Conservation (phyloP, 92 coral and sea anemone species). For the Phenganax subtilis region DNA sequence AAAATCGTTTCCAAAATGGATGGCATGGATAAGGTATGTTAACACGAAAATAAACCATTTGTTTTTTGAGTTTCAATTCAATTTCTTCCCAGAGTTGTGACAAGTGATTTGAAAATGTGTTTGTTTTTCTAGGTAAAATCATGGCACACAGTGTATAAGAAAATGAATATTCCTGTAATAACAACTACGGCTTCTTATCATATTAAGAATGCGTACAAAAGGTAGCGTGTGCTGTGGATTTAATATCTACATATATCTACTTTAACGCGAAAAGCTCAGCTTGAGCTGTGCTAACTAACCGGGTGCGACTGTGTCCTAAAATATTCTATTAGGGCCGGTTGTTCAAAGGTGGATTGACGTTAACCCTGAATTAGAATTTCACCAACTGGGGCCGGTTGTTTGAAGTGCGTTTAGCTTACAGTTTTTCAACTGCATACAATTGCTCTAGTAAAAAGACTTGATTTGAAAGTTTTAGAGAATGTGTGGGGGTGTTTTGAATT, state of each 20-base stretch:
- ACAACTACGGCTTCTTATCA: conserved; percentile 97
- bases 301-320: too few relatives aligned
- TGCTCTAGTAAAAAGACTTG: too few relatives aligned
- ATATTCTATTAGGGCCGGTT: too few relatives aligned
- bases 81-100: not conserved
- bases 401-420: too few relatives aligned
- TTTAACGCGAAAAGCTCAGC: too few relatives aligned
- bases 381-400: too few relatives aligned
- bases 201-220: conserved; percentile 94
- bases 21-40: conserved; percentile 93
- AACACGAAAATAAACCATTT: not conserved
- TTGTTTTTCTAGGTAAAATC: conserved; percentile 42
- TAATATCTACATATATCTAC: not conserved
- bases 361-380: too few relatives aligned
- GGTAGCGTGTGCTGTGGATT: conserved; percentile 41
- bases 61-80: not conserved
- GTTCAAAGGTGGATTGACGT: too few relatives aligned
- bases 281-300: too few relatives aligned
- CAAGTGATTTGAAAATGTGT: not conserved
- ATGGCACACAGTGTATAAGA: conserved; percentile 79
- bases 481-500: too few relatives aligned
- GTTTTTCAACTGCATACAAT: too few relatives aligned
- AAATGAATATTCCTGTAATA: conserved; percentile 86
- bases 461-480: too few relatives aligned
- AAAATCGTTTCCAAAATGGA: conserved; percentile 71